Evolutionary conservation across 2,797 vertebrate genomes (phyloP).

Genomic region (Ctenopoma kingsleyae): DNA sequence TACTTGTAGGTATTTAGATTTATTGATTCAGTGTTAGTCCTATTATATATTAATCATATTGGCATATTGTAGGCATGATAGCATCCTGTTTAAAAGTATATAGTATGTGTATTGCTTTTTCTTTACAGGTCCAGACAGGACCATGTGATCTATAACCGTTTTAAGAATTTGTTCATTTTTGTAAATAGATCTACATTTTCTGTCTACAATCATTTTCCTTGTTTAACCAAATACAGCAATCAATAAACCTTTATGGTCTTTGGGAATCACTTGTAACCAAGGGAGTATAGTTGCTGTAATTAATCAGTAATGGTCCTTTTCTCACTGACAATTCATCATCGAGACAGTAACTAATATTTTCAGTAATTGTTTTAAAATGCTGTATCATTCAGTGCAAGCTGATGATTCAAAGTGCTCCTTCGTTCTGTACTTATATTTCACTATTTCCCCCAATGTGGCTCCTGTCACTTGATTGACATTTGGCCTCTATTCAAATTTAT

Average conservation of each 20-base stretch:
- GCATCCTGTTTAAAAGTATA: not conserved
- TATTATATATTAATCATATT: too few species aligned
- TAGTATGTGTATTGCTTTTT: not conserved
- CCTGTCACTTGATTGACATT: not conserved
- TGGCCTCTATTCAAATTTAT: not conserved
- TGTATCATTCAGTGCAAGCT: not conserved
- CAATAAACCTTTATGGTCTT: not conserved
- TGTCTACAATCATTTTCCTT: not conserved
- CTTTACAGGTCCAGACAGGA: not conserved
- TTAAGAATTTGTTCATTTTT: not conserved
- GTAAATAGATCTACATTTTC: not conserved
- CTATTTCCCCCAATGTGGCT: not conserved
- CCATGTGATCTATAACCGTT: not conserved
- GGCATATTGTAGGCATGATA: not conserved
- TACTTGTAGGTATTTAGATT: not conserved
- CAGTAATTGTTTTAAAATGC: not conserved
- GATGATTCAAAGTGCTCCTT: slow-evolving; percentile 24
- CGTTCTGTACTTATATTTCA: slow-evolving; percentile 27
- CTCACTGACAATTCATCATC: slow-evolving; percentile 5
- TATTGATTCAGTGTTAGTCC: not conserved
- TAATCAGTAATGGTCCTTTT: not conserved
- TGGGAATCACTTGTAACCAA: not conserved
- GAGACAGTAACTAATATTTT: not conserved
- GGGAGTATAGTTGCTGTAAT: not conserved
- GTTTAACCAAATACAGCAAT: not conserved